phyloP scores from a whole-genome alignment of 2,888 invertebrate genomes.

The Antitype chi region DNA sequence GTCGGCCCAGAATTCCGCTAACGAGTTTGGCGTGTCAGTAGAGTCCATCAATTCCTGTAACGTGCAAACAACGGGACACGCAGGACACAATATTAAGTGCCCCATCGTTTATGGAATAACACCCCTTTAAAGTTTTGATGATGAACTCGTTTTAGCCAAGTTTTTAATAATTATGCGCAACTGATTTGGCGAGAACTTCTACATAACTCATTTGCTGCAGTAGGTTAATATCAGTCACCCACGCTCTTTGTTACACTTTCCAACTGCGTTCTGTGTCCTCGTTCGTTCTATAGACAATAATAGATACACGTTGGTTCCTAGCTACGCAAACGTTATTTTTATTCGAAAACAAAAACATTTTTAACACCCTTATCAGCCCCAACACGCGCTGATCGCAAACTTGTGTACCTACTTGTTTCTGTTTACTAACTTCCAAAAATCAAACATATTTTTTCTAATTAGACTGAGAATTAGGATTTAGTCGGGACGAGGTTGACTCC shows the following conservation, averaged over 20 bases:
- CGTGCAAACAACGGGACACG: background rate
- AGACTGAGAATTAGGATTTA: background rate
- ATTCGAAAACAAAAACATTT: background rate
- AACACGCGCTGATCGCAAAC: too few relatives aligned
- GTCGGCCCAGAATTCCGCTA: background rate
- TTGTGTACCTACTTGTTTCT: background rate
- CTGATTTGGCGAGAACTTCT: slow-evolving; percentile 40
- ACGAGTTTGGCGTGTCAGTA: background rate
- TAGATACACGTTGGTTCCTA: background rate
- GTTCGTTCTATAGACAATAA: slow-evolving; percentile 22
- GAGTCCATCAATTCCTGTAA: background rate
- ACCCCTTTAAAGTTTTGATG: background rate
- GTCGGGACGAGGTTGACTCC: too few relatives aligned
- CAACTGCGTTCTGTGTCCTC: slow-evolving; percentile 48
- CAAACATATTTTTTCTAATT: background rate
- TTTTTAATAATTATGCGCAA: slow-evolving; percentile 28
- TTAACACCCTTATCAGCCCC: too few relatives aligned
- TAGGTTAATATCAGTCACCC: slow-evolving; percentile 51
- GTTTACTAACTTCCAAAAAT: background rate
- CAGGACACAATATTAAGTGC: background rate
- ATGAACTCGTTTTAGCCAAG: slow-evolving; percentile 14
- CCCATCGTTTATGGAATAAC: background rate
- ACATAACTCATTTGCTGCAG: slow-evolving; percentile 41
- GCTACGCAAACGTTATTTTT: background rate
- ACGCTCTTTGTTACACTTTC: slow-evolving; percentile 51